Conservation (phyloP, 1,140 invertebrate species). For the Goniozus legneri region DNA sequence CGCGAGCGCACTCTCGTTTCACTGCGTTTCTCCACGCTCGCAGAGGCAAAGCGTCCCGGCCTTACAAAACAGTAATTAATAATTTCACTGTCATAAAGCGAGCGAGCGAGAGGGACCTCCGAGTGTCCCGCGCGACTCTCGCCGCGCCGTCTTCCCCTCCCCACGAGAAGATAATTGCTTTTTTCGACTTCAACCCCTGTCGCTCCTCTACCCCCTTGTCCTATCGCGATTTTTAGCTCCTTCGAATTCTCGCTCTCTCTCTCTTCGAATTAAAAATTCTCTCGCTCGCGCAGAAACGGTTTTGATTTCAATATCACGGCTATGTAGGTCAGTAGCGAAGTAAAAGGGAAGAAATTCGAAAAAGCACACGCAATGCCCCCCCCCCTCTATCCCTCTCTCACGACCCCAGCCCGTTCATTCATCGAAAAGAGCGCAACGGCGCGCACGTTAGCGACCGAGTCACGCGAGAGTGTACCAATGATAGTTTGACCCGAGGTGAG, state of each 20-base stretch:
- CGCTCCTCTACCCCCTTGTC: no score
- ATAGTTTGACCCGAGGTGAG: constrained; percentile 11
- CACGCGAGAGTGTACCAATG: constrained; percentile 20
- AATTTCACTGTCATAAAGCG: constrained; percentile 40
- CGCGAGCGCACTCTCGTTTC: no score
- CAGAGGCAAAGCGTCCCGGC: constrained; percentile 20
- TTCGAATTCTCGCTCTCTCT: no score
- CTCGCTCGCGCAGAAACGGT: no score
- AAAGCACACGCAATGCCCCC: not conserved
- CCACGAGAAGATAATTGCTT: constrained; percentile 36
- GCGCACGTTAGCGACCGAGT: no score
- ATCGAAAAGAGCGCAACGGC: constrained; percentile 15
- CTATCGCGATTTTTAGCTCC: no score
- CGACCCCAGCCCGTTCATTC: constrained; percentile 23
- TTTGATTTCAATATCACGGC: not conserved
- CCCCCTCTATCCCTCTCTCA: not conserved
- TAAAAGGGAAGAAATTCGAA: not conserved
- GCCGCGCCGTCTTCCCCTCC: constrained; percentile 13
- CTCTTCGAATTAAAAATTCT: no score
- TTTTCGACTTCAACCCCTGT: constrained; percentile 26
- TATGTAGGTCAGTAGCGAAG: not conserved
- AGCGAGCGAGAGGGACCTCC: no score
- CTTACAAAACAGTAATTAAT: constrained; percentile 44
- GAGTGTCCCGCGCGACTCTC: no score
- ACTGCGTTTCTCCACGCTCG: constrained; percentile 21